Base-by-base conservation (phyloP, 2,797 vertebrate species). In the Sphenodon punctatus region DNA sequence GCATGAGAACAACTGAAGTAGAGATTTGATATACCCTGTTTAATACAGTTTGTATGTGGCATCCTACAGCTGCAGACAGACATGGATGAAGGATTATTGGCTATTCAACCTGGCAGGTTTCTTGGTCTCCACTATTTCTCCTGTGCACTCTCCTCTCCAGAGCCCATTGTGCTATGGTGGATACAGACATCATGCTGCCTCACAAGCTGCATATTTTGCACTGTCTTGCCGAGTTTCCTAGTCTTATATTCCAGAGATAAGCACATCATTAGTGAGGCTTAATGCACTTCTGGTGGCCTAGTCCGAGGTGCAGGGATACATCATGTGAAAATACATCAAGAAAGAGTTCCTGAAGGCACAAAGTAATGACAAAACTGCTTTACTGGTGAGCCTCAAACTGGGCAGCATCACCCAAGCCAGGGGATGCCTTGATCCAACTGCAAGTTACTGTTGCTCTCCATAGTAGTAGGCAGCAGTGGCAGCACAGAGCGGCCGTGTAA, bases 161-260 rank as follows among this genome's bases (percentile, higher is more conserved):
- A 71, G 56, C 25, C 59, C 69, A 48, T 56, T 71, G 55, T 83
- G 43, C 20, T 75, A 51, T 43, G 10, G n/a, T 65, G 75, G 85
- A 86, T 79, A 84, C 30, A 88, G 36, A 59, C 36, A 75, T 60
- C 49, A 88, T 67, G 60, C 51, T 82, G 81, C 68, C 46, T 41
- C 63, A 66, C 41, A 48, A 45, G 30, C 61, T 75, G 75, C 53
- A 30, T 81, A 86, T 82, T 88, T 87, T 46, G 53, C 80, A 74
- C 73, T 72, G 48, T 77, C 91, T 91, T 80, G 69, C 30, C 55
- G 72, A 41, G 43, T 70, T 84, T 67, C 58, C 39, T 69, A 71
- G 56, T 67, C 80, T 78, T 87, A 25, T 74, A 56, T 87, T 92
- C 79, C 83, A 64, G 86, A 80, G 74, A 86, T 87, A 93, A 92